Evolutionary conservation across 2,113 vertebrate species (phyloP), one percentile per base, ranked within the genome.

Genomic region (Sciurus niger): DNA sequence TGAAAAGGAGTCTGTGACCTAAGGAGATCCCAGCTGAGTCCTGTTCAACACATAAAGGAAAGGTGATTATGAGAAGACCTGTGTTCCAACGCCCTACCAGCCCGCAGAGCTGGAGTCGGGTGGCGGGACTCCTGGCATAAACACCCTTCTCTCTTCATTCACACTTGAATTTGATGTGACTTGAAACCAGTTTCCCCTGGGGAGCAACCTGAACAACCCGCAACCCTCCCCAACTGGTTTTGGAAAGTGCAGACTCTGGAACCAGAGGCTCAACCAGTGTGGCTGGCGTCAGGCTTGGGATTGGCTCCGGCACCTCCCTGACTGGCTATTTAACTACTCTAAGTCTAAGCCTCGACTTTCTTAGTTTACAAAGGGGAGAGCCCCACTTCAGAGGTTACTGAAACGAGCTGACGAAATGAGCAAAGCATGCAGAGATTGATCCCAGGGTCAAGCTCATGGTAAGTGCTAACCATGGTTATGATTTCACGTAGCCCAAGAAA

Each of bases 401-500:
- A 11, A 63, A 63, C 9, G 7, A 22, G 53, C 55, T 24, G 51
- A 40, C 51, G 4, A 24, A n/a, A 28, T 40, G 20, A 53, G 60
- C 84, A 72, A 63, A 43, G 63, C 37, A 22, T 3, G 9, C 28
- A 46, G 43, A 85, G 43, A 43, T 30, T 55, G 11, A 43, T 55
- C 73, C 18, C 34, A 1, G 0, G 6, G 4, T 51, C 8, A 2
- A 86, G 46, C 16, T 34, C 43, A 30, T 0, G 13, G 25, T 6
- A 18, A 12, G 48, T 4, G 30, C 28, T 22, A 0, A 14, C 4
- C 18, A 22, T 2, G 34, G 24, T 2, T 2, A 25, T 4, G 2
- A 40, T 32, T 73, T 40, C 90, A 79, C 32, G n/a, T 14, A 34
- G 80, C 60, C 84, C 51, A 6, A 68, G 72, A 91, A 73, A 93